These are phyloP conservation scores for Metalampra italica DNA, from an alignment of 2,888 invertebrate species.

Conservation along the genomic window DNA sequence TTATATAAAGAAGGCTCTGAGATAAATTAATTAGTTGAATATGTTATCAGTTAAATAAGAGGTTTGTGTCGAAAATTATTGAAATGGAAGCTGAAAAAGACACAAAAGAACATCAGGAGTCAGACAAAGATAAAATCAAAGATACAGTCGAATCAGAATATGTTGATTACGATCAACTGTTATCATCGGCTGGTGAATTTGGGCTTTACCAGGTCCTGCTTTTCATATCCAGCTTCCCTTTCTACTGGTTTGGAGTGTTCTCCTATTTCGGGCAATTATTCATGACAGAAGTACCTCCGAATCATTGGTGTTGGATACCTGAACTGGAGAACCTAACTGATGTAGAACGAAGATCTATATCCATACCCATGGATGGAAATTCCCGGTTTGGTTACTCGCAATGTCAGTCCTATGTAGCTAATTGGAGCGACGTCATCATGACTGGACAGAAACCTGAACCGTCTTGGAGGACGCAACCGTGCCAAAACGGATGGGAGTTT, in stretches of 20 bases:
- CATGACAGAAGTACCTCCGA: slow-evolving; percentile 47
- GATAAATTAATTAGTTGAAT: too few relatives aligned
- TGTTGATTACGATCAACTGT: slow-evolving; percentile 44
- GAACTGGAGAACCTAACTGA: slow-evolving; percentile 45
- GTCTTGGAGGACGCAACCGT: slow-evolving; percentile 35
- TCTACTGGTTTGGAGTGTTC: slow-evolving; percentile 48
- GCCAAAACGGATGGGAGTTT: slow-evolving; percentile 57
- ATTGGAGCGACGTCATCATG: slow-evolving; percentile 45
- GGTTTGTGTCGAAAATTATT: too few relatives aligned
- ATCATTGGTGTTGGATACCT: slow-evolving; percentile 58
- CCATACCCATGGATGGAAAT: slow-evolving; percentile 37
- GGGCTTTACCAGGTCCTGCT: slow-evolving; percentile 47
- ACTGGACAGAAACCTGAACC: slow-evolving; percentile 28
- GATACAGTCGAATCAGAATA: background rate
- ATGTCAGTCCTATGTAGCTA: slow-evolving; percentile 43
- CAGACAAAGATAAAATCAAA: background rate
- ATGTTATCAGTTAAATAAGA: too few relatives aligned
- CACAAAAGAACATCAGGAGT: background rate
- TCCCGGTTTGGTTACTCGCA: slow-evolving; percentile 47
- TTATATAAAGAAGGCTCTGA: too few relatives aligned
- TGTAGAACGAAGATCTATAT: slow-evolving; percentile 39
- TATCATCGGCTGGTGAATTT: slow-evolving; percentile 51
- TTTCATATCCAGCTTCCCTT: slow-evolving; percentile 43
- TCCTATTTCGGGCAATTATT: slow-evolving; percentile 51
- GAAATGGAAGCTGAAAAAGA: background rate